Evolutionary conservation across 2,113 vertebrate genomes (phyloP), one percentile per base, ranked within the genome.

Genomic region (Poeciliopsis prolifica): DNA sequence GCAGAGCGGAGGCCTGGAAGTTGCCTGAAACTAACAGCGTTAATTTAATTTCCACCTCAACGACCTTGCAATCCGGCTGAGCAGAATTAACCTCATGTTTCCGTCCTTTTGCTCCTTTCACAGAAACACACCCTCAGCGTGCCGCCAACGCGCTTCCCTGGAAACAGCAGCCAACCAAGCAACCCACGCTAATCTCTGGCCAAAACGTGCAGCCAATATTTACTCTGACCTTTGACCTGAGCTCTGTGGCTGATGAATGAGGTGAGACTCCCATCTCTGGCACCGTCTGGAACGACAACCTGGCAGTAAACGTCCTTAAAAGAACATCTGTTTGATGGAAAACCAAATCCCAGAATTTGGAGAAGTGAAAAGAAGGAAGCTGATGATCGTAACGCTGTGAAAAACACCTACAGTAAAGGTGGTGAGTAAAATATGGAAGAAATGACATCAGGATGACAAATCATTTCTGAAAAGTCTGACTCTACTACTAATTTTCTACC

Each of bases 61-160:
- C 63, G 24, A 85, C 84, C 78, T 74, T 28, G 51, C 75, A 85
- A 82, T 88, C 82, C 37, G 60, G 29, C 78, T 72, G 70, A 31
- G 24, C 5, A 67, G 85, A 79, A 87, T 90, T 85, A 89, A 73
- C 90, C 86, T 89, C 66, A 54, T 62, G 65, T 75, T 75, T 70
- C 80, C 75, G 72, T 40, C n/a, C 60, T 69, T 30, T 31, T 64
- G 66, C 65, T 58, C 70, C 48, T 13, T 17, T 72, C 78, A 42
- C 44, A 76, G 31, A 3, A 42, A 40, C 64, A 28, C 28, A 63
- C 3, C n/a, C 13, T 31, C 24, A 51, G 6, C 48, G 12, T 40
- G 12, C 48, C 51, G 26, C 31, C 31, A 58, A 0, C 68, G 13
- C 4, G 33, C 1, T 60, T 33, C 30, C 35, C 61, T 69, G 83